phyloP scores from a whole-genome alignment of 2,888 invertebrate genomes.

The Eupithecia pulchellata region DNA sequence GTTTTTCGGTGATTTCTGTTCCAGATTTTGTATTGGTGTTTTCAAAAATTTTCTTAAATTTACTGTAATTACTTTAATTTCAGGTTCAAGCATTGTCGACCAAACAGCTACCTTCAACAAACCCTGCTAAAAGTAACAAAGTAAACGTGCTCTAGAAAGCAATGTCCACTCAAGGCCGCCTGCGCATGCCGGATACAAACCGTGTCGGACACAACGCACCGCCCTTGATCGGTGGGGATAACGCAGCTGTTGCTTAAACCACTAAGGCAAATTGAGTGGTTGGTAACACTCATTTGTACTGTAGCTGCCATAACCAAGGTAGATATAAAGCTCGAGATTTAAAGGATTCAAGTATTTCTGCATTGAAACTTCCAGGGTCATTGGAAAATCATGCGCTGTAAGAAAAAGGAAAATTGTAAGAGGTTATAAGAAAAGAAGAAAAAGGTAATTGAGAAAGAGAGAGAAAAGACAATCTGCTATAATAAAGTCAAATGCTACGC shows the following conservation, averaged over 20 bases:
- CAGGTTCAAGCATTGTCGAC: neutral
- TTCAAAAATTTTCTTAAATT: neutral
- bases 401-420: too few relatives aligned
- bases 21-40: neutral
- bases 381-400: too few relatives aligned
- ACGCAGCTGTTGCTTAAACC: conserved; percentile 20
- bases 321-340: neutral
- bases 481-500: too few relatives aligned
- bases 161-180: conserved; percentile 51
- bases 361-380: too few relatives aligned
- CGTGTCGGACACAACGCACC: conserved; percentile 20
- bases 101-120: neutral
- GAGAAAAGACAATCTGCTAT: too few relatives aligned
- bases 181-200: conserved; percentile 49
- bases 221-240: conserved; percentile 18
- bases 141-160: conserved; percentile 50
- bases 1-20: neutral
- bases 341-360: neutral
- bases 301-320: too few relatives aligned
- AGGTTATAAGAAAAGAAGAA: too few relatives aligned
- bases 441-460: too few relatives aligned
- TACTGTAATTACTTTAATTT: neutral
- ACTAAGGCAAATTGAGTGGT: neutral
- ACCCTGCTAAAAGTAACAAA: conserved; percentile 7
- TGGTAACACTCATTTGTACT: neutral